Evolutionary conservation across 2,797 vertebrate genomes (phyloP).

Genomic region (Potorous gilbertii): DNA sequence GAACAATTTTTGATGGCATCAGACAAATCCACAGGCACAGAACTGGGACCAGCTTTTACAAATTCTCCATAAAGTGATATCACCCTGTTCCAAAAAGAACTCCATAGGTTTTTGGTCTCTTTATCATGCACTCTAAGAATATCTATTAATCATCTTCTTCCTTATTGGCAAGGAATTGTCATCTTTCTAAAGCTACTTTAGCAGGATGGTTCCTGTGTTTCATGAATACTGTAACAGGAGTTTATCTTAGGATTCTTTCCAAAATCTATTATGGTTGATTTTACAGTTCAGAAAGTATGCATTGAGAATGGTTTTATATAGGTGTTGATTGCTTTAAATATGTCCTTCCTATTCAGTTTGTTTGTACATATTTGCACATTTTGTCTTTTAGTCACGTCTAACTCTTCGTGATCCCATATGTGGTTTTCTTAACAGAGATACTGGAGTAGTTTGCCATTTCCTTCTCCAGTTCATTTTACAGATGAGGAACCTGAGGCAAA

Average conservation of each 20-base stretch:
- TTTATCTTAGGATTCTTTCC: not conserved
- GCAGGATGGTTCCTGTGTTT: not conserved
- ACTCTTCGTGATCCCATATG: not conserved
- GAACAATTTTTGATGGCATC: too few species aligned
- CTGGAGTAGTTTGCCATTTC: not conserved
- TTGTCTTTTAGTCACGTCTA: not conserved
- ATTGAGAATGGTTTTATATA: not conserved
- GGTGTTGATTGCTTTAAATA: not conserved
- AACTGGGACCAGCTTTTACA: not conserved
- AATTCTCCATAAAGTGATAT: not conserved
- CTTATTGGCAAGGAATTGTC: not conserved
- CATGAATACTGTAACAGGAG: not conserved
- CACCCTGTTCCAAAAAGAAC: not conserved
- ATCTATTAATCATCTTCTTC: not conserved
- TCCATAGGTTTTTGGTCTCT: not conserved
- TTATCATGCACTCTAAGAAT: not conserved
- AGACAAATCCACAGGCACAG: too few species aligned
- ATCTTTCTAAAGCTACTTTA: not conserved
- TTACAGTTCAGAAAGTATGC: not conserved
- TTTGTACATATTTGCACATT: not conserved
- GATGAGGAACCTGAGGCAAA: not conserved
- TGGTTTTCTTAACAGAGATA: not conserved
- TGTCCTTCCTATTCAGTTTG: not conserved
- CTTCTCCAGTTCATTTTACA: constrained; percentile 16
- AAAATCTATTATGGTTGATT: not conserved